Conservation (phyloP, 2,797 vertebrate genomes). For the Gymnocypris eckloni region DNA sequence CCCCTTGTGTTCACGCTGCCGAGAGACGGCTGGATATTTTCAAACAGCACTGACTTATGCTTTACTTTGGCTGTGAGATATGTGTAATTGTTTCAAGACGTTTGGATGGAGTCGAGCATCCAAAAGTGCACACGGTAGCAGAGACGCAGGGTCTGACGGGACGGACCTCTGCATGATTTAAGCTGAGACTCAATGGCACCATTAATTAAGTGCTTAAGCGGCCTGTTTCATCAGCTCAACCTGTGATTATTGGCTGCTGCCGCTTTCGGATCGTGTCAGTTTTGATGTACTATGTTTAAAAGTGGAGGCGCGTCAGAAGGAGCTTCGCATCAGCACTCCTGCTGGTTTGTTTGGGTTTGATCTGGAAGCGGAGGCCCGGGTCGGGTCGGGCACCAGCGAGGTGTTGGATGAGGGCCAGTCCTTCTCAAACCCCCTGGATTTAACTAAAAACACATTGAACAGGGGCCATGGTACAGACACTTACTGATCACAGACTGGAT, state of each 20-base stretch:
- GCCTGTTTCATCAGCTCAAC: slow-evolving; percentile 17
- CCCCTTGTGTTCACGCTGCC: slow-evolving; percentile 62
- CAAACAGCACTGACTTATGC: slow-evolving; percentile 56
- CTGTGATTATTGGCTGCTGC: slow-evolving; percentile 49
- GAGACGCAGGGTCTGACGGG: slow-evolving; percentile 29
- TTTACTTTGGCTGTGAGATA: slow-evolving; percentile 63
- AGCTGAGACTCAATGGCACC: slow-evolving; percentile 38
- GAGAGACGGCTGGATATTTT: slow-evolving; percentile 38
- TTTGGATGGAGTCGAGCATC: slow-evolving; percentile 51
- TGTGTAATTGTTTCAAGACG: slow-evolving; percentile 65
- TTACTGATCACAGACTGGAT: slow-evolving; percentile 37
- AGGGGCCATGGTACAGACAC: slow-evolving; percentile 38
- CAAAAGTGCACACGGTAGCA: slow-evolving; percentile 55
- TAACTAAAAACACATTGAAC: slow-evolving; percentile 61
- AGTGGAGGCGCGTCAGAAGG: slow-evolving; percentile 1
- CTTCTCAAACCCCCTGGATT: slow-evolving; percentile 55
- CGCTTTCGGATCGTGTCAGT: not conserved
- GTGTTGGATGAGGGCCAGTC: slow-evolving; percentile 46
- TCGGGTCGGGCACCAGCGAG: slow-evolving; percentile 58
- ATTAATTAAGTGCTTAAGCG: slow-evolving; percentile 43
- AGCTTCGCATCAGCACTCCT: slow-evolving; percentile 55
- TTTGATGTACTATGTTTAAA: slow-evolving; percentile 50
- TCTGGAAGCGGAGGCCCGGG: slow-evolving; percentile 59
- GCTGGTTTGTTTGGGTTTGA: slow-evolving; percentile 66
- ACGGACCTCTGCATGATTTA: slow-evolving; percentile 29